Conservation (phyloP, 1,140 invertebrate species). For the Hylyphantes graminicola region DNA sequence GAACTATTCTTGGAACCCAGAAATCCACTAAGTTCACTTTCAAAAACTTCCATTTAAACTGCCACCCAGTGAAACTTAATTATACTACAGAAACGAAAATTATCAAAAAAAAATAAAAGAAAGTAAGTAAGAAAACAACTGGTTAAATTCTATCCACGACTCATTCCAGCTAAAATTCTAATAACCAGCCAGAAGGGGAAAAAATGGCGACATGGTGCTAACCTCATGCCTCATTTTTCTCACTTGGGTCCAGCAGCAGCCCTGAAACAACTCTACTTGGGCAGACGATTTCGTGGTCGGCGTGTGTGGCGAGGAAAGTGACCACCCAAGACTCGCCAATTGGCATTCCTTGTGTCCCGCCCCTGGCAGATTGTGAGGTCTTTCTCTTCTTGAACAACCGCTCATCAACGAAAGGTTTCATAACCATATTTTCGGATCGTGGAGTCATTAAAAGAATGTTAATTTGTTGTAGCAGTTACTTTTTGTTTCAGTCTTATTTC, state of each 20-base stretch:
- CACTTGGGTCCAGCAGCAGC: slow-evolving; percentile 7
- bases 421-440: slow-evolving; percentile 11
- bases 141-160: no score
- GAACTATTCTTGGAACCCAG: no score
- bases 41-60: no score
- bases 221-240: slow-evolving; percentile 28
- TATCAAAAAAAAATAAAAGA: no score
- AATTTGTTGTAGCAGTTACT: no score
- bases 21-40: no score
- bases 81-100: not conserved
- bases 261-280: not conserved
- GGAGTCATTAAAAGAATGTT: no score
- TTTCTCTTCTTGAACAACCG: not conserved
- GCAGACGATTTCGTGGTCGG: slow-evolving; percentile 33
- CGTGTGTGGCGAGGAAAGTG: slow-evolving; percentile 9
- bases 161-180: no score
- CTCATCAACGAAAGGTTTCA: slow-evolving; percentile 9
- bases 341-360: slow-evolving; percentile 38
- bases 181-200: not conserved
- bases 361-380: slow-evolving; percentile 32
- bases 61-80: no score
- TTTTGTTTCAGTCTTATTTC: no score
- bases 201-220: slow-evolving; percentile 3
- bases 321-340: slow-evolving; percentile 31
- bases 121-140: no score